These are phyloP conservation scores for Pseudopodoces humilis DNA, from an alignment of 2,113 vertebrate genomes.

Conservation along the genomic window DNA sequence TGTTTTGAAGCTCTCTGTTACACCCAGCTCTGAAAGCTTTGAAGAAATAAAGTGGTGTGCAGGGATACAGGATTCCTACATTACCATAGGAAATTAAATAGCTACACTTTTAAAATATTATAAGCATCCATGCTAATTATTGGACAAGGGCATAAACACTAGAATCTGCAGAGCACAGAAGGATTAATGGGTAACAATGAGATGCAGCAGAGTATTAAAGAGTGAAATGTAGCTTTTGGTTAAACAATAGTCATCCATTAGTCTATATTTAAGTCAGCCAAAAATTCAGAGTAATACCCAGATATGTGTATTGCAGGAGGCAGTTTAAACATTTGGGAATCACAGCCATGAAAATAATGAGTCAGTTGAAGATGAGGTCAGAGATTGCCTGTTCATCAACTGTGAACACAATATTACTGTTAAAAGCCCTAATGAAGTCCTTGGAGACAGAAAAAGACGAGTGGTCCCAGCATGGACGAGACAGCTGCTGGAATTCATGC, in stretches of 20 bases:
- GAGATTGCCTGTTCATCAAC: background rate
- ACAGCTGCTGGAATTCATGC: background rate
- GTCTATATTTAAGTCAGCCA: background rate
- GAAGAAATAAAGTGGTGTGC: background rate
- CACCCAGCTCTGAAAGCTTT: background rate
- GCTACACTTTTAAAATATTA: background rate
- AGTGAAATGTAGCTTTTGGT: background rate
- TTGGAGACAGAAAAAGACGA: background rate
- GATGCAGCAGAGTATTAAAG: background rate
- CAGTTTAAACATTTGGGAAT: background rate
- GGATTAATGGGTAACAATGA: background rate
- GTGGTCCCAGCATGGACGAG: background rate
- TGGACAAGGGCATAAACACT: background rate
- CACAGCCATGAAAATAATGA: background rate
- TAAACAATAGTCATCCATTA: background rate
- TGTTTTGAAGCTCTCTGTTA: background rate
- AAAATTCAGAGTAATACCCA: background rate
- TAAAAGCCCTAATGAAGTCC: background rate
- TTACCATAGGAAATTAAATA: background rate
- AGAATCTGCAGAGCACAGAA: background rate
- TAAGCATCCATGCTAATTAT: background rate
- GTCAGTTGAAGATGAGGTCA: background rate
- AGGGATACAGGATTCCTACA: background rate
- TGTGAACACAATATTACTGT: background rate
- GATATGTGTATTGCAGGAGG: background rate